These are phyloP conservation scores for Hydrolagus affinis DNA, from an alignment of 2,113 vertebrate species.

Conservation along the genomic window DNA sequence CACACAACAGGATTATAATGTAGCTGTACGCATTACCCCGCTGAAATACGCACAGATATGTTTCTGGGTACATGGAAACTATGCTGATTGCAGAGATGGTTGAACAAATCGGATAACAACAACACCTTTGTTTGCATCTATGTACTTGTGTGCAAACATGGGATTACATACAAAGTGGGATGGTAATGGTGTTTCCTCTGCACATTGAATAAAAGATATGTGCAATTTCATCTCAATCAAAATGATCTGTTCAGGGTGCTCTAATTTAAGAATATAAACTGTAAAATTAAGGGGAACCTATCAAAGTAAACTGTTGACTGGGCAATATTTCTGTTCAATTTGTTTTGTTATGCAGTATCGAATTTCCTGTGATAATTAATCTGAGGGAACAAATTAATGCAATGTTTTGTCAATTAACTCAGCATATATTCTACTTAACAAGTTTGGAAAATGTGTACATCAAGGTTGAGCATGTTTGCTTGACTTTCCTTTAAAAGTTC, in stretches of 20 bases:
- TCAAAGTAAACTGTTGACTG: background rate
- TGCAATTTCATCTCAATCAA: slow-evolving; percentile 22
- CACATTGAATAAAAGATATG: slow-evolving; percentile 17
- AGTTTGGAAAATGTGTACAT: background rate
- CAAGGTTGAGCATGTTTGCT: background rate
- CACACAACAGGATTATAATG: slow-evolving; percentile 85
- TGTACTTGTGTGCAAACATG: background rate
- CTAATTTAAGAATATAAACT: slow-evolving; percentile 21
- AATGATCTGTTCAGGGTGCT: slow-evolving; percentile 21
- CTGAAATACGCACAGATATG: slow-evolving; percentile 94
- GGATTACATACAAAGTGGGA: background rate
- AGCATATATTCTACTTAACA: slow-evolving; percentile 6
- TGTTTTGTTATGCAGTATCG: slow-evolving; percentile 10
- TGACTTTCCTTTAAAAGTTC: background rate
- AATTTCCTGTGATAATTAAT: background rate
- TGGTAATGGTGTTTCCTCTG: background rate
- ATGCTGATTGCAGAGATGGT: slow-evolving; percentile 60
- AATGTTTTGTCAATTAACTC: background rate
- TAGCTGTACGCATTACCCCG: slow-evolving; percentile 89
- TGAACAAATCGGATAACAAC: slow-evolving; percentile 41
- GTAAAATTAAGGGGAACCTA: slow-evolving; percentile 4
- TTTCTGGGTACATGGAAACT: slow-evolving; percentile 82
- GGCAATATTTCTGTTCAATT: slow-evolving; percentile 7
- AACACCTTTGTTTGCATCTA: background rate
- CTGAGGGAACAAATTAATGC: slow-evolving; percentile 9